phyloP scores from a whole-genome alignment of 2,113 vertebrate species.

The Vulpes ferrilata region DNA sequence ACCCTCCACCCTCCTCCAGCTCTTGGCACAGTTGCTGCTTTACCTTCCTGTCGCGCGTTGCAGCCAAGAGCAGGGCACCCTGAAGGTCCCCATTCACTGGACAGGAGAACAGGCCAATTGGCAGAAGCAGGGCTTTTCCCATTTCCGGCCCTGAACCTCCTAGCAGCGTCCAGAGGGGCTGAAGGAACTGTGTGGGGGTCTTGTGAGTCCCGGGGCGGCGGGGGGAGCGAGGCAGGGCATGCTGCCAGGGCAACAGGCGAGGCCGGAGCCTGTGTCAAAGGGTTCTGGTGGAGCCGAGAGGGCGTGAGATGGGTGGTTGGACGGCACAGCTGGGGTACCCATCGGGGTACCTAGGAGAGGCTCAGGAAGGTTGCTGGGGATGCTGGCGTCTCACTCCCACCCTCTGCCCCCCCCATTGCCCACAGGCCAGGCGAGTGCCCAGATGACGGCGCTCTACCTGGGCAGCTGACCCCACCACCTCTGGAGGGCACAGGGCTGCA shows the following conservation, averaged over 20 bases:
- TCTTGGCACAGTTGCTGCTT: conserved; percentile 67
- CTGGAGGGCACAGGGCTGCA: not conserved
- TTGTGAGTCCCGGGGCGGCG: conserved; percentile 68
- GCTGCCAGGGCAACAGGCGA: conserved; percentile 70
- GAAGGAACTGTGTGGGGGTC: conserved; percentile 77
- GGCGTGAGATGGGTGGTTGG: conserved; percentile 61
- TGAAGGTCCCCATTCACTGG: conserved; percentile 81
- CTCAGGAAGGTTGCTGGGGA: conserved; percentile 58
- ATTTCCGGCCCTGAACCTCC: conserved; percentile 73
- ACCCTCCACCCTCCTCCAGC: conserved; percentile 10
- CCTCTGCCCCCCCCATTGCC: not conserved
- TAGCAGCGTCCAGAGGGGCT: conserved; percentile 66
- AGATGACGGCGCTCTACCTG: not conserved
- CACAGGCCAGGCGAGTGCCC: not conserved
- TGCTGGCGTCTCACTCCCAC: conserved; percentile 24
- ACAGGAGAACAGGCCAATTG: conserved; percentile 78
- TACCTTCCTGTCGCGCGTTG: conserved; percentile 76
- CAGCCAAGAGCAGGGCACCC: conserved; percentile 71
- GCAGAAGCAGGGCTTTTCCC: conserved; percentile 72
- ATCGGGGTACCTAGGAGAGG: conserved; percentile 42
- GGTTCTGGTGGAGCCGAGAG: conserved; percentile 62
- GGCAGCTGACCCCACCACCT: not conserved
- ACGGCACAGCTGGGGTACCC: conserved; percentile 75
- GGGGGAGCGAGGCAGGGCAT: conserved; percentile 44
- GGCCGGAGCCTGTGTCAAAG: conserved; percentile 61